phyloP scores from a whole-genome alignment of 2,113 vertebrate genomes.

The Hipposideros armiger region DNA sequence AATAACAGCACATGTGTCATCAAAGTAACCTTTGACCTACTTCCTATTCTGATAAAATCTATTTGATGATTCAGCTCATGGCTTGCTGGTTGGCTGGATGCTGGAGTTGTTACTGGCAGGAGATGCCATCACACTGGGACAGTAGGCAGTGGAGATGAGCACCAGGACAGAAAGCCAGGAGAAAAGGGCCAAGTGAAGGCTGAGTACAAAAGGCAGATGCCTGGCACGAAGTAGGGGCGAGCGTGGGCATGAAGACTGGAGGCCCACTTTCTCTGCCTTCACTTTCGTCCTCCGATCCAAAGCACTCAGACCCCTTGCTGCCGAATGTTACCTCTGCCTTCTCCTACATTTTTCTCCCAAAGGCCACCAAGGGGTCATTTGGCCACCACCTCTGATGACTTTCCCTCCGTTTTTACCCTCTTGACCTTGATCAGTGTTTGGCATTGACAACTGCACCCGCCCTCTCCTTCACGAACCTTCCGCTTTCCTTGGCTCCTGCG shows the following conservation, averaged over 20 bases:
- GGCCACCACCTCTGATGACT: neutral
- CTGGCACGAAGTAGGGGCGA: neutral
- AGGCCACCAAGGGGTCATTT: neutral
- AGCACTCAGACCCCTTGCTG: neutral
- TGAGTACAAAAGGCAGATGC: neutral
- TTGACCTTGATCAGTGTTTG: neutral
- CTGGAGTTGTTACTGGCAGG: neutral
- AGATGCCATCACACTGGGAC: rapidly evolving
- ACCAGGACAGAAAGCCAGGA: neutral
- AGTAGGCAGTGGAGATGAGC: neutral
- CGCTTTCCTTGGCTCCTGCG: neutral
- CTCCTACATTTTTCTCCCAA: neutral
- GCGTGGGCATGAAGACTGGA: neutral
- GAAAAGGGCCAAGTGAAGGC: neutral
- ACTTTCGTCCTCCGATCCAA: neutral
- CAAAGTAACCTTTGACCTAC: neutral
- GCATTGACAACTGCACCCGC: too few relatives aligned
- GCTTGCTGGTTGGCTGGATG: neutral
- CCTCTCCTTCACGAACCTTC: neutral
- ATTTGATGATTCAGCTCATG: neutral
- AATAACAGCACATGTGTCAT: neutral
- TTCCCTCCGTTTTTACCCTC: neutral
- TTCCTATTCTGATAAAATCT: neutral
- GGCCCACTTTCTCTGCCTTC: neutral
- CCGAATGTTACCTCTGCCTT: neutral